Base-by-base conservation (phyloP, 2,888 invertebrate species). In the Seira musarum region DNA sequence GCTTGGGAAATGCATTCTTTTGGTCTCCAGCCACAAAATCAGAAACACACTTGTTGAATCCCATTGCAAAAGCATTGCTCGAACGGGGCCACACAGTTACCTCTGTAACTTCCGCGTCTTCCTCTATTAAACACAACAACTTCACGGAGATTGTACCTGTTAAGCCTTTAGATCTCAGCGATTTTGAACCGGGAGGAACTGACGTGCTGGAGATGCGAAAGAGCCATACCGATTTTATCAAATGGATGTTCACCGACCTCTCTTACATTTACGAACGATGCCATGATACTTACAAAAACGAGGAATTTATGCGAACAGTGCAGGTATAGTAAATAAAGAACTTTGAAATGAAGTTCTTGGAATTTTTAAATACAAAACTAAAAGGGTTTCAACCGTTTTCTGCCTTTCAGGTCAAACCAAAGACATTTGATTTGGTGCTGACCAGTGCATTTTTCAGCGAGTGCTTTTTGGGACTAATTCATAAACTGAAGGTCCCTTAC, bases 391-490 rank as follows among this genome's bases (percentile, higher is more conserved):
- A n/a, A n/a, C n/a, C n/a, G n/a, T n/a, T n/a, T n/a, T n/a, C n/a
- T n/a, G n/a, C n/a, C n/a, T n/a, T n/a, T n/a, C n/a, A 60, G 22
- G 17, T 2, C 13, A 8, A 25, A 30, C 5, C 46, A 13, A 65
- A 81, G 46, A 66, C 68, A 24, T 87, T 85, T 73, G 88, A 88
- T 71, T 66, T 88, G 15, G 82, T 87, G 3, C 72, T 88, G 17
- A 81, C 86, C 3, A 87, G 87, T 57, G 74, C 84, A 64, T 90
- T 91, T 83, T 84, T 90, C 19, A 90, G 90, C 84, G 91, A 91
- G 84, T 90, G 90, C 6, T 85, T 89, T n/a, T 61, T 72, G 35
- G 83, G 83, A 22, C 19, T 80, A 1, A 57, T 82, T 0, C 67
- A 72, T 10, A 2, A 49, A n/a, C 40, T 82, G 13, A 65, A 80